A percentile compares a stretch with the other conserved stretches of the same genome.
Evolutionary conservation across 2,113 vertebrate genomes (phyloP).

Genomic region (Ptilorrhoa leucosticta): DNA sequence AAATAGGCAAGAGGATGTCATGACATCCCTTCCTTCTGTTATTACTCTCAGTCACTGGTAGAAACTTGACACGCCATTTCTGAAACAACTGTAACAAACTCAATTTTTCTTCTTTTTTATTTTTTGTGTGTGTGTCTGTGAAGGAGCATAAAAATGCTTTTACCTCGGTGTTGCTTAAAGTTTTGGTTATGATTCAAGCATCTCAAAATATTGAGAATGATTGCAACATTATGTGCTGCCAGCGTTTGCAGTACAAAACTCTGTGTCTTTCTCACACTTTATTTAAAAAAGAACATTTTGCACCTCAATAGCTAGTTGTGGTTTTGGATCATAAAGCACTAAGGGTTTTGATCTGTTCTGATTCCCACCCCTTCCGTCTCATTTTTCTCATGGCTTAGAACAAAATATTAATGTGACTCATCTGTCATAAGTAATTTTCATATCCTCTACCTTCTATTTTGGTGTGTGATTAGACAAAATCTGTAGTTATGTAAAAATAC

Average conservation of each 20-base stretch:
- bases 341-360: conserved; percentile 10
- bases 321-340: conserved; percentile 19
- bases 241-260: conserved; percentile 21
- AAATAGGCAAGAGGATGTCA: not conserved
- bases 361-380: conserved; percentile 14
- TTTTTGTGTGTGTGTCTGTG: not conserved
- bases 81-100: not conserved
- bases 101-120: not conserved
- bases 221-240: conserved; percentile 47
- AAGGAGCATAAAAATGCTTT: not conserved
- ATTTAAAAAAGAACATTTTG: conserved; percentile 55
- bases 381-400: conserved; percentile 39
- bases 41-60: not conserved
- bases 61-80: not conserved
- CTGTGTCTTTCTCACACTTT: conserved; percentile 22
- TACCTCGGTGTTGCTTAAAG: not conserved
- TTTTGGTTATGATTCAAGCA: conserved; percentile 27
- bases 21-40: not conserved
- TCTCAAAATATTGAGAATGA: conserved; percentile 32
- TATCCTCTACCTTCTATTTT: not conserved
- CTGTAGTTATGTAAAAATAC: not conserved
- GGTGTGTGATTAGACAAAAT: not conserved
- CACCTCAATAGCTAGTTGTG: conserved; percentile 53
- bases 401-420: conserved; percentile 50
- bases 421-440: conserved; percentile 55